These are phyloP conservation scores for Augochlorella aurata DNA, from an alignment of 2,888 invertebrate genomes.

Conservation along the genomic window DNA sequence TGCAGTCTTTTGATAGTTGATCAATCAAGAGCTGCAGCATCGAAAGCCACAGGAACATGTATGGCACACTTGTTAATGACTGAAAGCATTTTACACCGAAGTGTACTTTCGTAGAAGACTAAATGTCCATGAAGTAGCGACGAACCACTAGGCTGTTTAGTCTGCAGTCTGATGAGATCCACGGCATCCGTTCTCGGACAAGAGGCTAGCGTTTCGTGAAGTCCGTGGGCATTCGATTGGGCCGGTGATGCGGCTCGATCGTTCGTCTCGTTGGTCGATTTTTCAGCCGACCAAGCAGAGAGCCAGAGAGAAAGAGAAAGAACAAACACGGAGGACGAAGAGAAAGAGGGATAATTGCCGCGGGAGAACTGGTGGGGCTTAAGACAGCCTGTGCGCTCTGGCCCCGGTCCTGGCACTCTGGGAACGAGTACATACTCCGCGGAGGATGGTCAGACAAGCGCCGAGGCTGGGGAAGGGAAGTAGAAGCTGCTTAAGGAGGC, in stretches of 20 bases:
- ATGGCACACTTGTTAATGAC: not conserved
- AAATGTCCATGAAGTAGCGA: not conserved
- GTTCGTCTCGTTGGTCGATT: conserved; percentile 29
- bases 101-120: not conserved
- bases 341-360: conserved; percentile 59
- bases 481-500: conserved; percentile 73
- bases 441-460: conserved; percentile 58
- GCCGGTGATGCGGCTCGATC: conserved; percentile 43
- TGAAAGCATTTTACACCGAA: not conserved
- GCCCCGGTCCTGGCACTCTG: conserved; percentile 46
- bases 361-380: conserved; percentile 33
- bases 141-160: not conserved
- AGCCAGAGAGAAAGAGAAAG: conserved; percentile 6
- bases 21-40: not conserved
- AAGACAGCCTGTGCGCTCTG: conserved; percentile 42
- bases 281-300: conserved; percentile 14
- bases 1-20: no score
- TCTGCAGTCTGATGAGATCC: not conserved
- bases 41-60: not conserved
- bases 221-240: conserved; percentile 6
- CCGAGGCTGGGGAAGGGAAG: conserved; percentile 54
- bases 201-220: not conserved
- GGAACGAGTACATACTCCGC: conserved; percentile 60
- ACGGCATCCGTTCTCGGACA: not conserved
- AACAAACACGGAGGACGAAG: conserved; percentile 1